These are phyloP conservation scores for Gnatocerus cornutus DNA, from an alignment of 2,888 invertebrate genomes.

Conservation along the genomic window DNA sequence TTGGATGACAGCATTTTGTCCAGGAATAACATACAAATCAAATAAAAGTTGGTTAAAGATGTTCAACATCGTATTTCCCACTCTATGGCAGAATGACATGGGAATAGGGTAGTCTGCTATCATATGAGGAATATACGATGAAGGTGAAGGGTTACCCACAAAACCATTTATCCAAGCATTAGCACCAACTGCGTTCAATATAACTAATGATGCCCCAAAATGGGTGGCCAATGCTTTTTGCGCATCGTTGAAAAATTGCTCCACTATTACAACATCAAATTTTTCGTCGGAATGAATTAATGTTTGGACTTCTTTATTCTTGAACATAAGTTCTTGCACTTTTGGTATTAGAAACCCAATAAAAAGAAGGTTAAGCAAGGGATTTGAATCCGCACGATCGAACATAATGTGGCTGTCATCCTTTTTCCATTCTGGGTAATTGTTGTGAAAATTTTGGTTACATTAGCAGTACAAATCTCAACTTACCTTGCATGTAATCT, in stretches of 20 bases:
- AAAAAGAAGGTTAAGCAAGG: background rate
- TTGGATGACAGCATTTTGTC: constrained; percentile 56
- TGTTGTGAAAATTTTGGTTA: background rate
- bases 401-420: background rate
- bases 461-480: background rate
- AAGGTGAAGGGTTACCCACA: constrained; percentile 70
- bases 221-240: constrained; percentile 62
- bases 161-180: constrained; percentile 69
- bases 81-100: constrained; percentile 72
- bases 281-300: constrained; percentile 59
- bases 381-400: constrained; percentile 4
- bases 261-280: constrained; percentile 65
- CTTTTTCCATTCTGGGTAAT: background rate
- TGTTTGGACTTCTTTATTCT: constrained; percentile 26
- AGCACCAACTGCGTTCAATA: constrained; percentile 67
- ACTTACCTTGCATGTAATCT: background rate
- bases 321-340: constrained; percentile 13
- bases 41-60: background rate
- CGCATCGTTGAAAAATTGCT: constrained; percentile 70
- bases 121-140: constrained; percentile 71
- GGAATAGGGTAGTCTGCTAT: constrained; percentile 67
- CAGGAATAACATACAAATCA: constrained; percentile 36
- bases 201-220: constrained; percentile 58
- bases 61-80: constrained; percentile 70
- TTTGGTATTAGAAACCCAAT: constrained; percentile 1